Percentiles rank a stretch among this genome's conserved stretches.
These are phyloP conservation scores for Onychomys torridus DNA, from an alignment of 2,797 vertebrate genomes.

Conservation along the genomic window DNA sequence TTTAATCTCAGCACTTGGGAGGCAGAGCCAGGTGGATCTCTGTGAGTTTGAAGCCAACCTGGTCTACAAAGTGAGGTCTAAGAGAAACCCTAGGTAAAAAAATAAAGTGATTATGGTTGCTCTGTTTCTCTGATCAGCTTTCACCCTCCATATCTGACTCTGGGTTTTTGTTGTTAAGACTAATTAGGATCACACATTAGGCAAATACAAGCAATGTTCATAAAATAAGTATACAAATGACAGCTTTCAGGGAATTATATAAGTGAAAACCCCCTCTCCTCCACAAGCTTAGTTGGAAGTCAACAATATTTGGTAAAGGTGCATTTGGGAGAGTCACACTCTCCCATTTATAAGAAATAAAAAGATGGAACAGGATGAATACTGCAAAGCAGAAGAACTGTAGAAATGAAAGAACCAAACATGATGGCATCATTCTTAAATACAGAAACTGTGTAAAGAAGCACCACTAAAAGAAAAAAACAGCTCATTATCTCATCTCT, in stretches of 20 bases:
- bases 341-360: background rate
- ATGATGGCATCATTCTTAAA: background rate
- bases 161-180: no score
- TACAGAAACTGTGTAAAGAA: background rate
- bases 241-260: fast-evolving
- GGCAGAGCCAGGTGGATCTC: no score
- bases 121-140: no score
- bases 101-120: no score
- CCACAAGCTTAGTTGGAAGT: background rate
- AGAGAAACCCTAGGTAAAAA: no score
- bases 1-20: no score
- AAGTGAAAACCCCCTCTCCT: background rate
- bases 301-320: background rate
- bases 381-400: background rate
- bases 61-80: no score
- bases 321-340: background rate
- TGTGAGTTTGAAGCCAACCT: no score
- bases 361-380: background rate
- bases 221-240: background rate
- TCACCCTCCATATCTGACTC: no score
- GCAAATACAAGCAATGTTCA: background rate
- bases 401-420: background rate
- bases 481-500: background rate
- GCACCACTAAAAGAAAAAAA: background rate
- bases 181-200: no score